Conservation (phyloP, 1,140 invertebrate genomes). For the Sminthurinus signatus region DNA sequence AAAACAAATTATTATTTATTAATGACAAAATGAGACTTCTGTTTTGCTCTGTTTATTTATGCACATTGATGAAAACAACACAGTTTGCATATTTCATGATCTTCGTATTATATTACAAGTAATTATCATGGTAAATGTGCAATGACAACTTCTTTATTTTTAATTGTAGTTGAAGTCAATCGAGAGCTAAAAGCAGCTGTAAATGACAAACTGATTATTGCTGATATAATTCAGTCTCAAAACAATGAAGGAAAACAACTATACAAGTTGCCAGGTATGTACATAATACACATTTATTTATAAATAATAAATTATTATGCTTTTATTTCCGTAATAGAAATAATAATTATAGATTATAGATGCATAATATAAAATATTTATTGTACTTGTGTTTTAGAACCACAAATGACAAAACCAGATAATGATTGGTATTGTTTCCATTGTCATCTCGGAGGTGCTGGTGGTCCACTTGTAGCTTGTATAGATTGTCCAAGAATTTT, state of each 20-base stretch:
- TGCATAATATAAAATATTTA: too few species aligned
- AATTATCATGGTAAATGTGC: too few species aligned
- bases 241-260: constrained; percentile 29
- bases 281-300: background rate
- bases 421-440: constrained; percentile 74
- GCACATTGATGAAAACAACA: too few species aligned
- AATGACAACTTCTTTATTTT: constrained; percentile 6
- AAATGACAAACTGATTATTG: constrained; percentile 30
- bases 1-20: too few species aligned
- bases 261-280: constrained; percentile 31
- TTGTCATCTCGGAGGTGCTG: constrained; percentile 61
- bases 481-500: constrained; percentile 60
- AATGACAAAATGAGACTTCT: too few species aligned
- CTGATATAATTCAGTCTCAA: constrained; percentile 24
- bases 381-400: too few species aligned
- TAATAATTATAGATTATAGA: too few species aligned
- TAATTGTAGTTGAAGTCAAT: constrained; percentile 30
- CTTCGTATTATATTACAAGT: too few species aligned
- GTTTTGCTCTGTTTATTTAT: too few species aligned
- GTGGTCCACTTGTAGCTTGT: constrained; percentile 60
- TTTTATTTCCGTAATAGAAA: too few species aligned
- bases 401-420: constrained; percentile 30
- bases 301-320: too few species aligned
- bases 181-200: constrained; percentile 32
- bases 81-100: too few species aligned